Evolutionary conservation across 2,113 vertebrate genomes (phyloP), one percentile per base, ranked within the genome.

Genomic region (Serranochromis macrocephalus): DNA sequence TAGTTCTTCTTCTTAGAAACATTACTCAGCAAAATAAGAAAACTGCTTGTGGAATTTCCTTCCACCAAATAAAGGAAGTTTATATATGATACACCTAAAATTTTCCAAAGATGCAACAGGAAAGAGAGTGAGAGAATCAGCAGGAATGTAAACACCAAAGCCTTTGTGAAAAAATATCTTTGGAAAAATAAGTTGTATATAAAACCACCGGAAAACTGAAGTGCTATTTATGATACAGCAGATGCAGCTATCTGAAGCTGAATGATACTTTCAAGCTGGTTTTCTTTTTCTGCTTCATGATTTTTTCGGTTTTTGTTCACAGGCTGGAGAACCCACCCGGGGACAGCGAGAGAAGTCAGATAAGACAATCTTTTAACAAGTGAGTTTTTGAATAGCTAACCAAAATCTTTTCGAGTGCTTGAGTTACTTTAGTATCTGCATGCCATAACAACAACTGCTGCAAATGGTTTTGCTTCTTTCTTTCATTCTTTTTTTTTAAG

Each of bases 241-340:
- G 54, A 47, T 61, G 31, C 55, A 71, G 19, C 3, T 5, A 17
- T 80, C 47, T 84, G 26, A 78, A 53, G 42, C 40, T 1, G 55
- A 82, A 12, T 17, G 26, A 80, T 21, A 0, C 45, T 89, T 57
- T 84, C n/a, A 61, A 78, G 81, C n/a, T 57, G n/a, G 0, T 71
- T 36, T 61, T 82, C 13, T 45, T 33, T 80, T 19, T 47, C 7
- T 55, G 19, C 9, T 42, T 63, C 5, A 42, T 73, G 21, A 31
- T 53, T 38, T 55, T 38, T 58, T 38, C 66, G 2, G 81, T 31
- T 87, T 29, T 5, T 75, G 29, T 49, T 47, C 54, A 7, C 90
- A 97, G 96, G 87, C 84, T 97, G 89, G 95, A 94, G 83, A 79
- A 95, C 40, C 96, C 95, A 29, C 96, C 96, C 1, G 96, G 96